Percentiles rank a stretch among this genome's conserved stretches.
Evolutionary conservation across 2,797 vertebrate genomes (phyloP).

Genomic region (Phoxinus dragarum): DNA sequence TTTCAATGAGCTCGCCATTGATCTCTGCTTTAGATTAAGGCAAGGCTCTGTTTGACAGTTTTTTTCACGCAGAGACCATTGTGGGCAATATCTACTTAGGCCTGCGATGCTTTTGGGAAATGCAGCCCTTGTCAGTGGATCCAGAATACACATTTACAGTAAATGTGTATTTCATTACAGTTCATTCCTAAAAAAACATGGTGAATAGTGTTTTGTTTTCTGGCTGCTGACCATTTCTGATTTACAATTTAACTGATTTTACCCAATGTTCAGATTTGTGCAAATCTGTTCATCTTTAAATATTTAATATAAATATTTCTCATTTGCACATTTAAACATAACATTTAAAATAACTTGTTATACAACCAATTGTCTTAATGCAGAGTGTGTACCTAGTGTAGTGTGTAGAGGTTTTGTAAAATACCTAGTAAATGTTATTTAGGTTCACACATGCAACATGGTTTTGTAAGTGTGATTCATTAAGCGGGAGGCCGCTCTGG

Average conservation of each 20-base stretch:
- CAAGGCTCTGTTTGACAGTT: neutral
- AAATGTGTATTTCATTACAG: slow-evolving; percentile 9
- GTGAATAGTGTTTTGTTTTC: too few relatives aligned
- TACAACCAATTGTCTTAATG: too few relatives aligned
- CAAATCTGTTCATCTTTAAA: neutral
- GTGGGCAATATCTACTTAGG: too few relatives aligned
- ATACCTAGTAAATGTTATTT: slow-evolving; percentile 1
- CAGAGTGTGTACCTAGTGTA: neutral
- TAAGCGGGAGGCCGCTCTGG: neutral
- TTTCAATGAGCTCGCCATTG: neutral
- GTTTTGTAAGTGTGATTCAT: slow-evolving; percentile 27
- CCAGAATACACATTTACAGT: neutral
- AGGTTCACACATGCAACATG: neutral
- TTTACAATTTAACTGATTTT: too few relatives aligned
- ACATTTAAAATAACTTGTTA: too few relatives aligned
- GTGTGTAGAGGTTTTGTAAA: neutral
- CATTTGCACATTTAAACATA: neutral
- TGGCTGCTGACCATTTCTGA: too few relatives aligned
- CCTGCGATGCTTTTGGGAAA: too few relatives aligned
- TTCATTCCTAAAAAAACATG: too few relatives aligned
- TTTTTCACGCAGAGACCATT: too few relatives aligned
- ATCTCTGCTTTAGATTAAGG: slow-evolving; percentile 7
- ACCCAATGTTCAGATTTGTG: neutral
- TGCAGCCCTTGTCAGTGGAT: neutral
- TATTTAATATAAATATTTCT: neutral